Conservation (phyloP, 1,140 invertebrate species). For the Stegodyphus dumicola region DNA sequence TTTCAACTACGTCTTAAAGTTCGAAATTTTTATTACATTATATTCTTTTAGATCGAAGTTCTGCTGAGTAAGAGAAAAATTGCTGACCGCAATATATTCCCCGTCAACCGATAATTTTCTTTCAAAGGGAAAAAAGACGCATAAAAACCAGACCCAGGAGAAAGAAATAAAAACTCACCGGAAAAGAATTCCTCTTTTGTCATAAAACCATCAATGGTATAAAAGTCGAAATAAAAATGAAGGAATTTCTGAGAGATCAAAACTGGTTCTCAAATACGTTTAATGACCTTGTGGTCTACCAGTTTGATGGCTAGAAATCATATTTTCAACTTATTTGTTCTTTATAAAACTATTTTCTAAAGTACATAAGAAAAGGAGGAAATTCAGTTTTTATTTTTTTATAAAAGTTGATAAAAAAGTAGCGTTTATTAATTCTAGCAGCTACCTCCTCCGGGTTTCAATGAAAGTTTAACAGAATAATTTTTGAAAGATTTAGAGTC, state of each 20-base stretch:
- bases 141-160: neutral
- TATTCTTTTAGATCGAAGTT: too few species aligned
- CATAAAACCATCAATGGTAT: conserved; percentile 30
- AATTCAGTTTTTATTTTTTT: too few species aligned
- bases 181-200: conserved; percentile 9
- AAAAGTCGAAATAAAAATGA: neutral
- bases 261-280: conserved; percentile 12
- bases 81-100: neutral
- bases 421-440: too few species aligned
- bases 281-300: conserved; percentile 21
- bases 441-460: too few species aligned
- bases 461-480: too few species aligned
- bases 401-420: too few species aligned
- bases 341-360: conserved; percentile 1
- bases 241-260: neutral
- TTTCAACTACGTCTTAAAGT: too few species aligned
- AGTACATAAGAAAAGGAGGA: neutral
- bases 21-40: too few species aligned
- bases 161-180: neutral
- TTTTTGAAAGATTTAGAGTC: too few species aligned
- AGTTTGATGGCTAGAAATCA: conserved; percentile 4
- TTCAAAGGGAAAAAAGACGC: neutral
- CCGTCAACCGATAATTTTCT: neutral
- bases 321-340: conserved; percentile 29
- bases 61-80: neutral